These are phyloP conservation scores for Oreochromis aureus DNA, from an alignment of 2,113 vertebrate species.

Conservation along the genomic window DNA sequence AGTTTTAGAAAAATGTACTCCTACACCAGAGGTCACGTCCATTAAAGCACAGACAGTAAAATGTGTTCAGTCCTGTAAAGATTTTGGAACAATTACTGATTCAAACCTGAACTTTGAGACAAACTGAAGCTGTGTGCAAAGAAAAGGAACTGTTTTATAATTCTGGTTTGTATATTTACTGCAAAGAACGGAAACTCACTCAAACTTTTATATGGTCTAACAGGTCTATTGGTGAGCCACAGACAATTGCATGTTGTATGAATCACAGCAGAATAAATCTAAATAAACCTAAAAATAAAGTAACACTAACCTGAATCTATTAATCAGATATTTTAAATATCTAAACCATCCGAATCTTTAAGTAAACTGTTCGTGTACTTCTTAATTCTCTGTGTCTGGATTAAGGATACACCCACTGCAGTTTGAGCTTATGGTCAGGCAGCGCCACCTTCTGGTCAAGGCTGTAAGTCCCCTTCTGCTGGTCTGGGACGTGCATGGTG, in stretches of 20 bases:
- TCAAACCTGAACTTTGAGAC: not conserved
- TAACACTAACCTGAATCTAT: rapidly evolving
- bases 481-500: slow-evolving; percentile 81
- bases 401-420: slow-evolving; percentile 93
- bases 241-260: not conserved
- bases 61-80: not conserved
- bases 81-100: not conserved
- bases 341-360: not conserved
- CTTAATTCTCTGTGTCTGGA: not conserved
- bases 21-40: rapidly evolving
- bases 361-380: not conserved
- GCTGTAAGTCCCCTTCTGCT: slow-evolving; percentile 75
- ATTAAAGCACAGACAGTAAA: not conserved
- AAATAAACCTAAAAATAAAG: not conserved
- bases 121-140: not conserved
- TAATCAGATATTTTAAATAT: not conserved
- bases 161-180: not conserved
- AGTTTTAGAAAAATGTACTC: not conserved
- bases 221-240: not conserved
- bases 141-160: not conserved
- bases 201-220: not conserved
- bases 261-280: not conserved
- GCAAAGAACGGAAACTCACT: not conserved
- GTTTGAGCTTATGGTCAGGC: slow-evolving; percentile 78
- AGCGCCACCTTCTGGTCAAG: slow-evolving; percentile 77